phyloP scores from a whole-genome alignment of 2,113 vertebrate genomes.

The Zosterops borbonicus region DNA sequence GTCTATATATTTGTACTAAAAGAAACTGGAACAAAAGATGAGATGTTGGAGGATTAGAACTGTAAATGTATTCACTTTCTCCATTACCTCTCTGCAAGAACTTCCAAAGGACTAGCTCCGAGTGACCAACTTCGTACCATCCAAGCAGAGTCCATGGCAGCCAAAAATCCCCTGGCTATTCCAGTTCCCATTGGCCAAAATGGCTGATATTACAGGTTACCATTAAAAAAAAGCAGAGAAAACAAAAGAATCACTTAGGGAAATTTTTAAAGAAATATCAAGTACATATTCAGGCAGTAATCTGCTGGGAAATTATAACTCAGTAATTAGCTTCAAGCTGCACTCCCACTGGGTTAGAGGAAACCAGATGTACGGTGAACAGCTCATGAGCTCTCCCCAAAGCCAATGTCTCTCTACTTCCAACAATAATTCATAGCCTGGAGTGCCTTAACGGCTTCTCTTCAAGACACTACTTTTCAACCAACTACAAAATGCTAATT shows the following conservation, averaged over 20 bases:
- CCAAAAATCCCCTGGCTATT: slow-evolving; percentile 95
- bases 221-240: not conserved
- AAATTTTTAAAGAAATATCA: not conserved
- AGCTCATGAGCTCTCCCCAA: not conserved
- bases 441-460: not conserved
- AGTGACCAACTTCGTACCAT: slow-evolving; percentile 97
- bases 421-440: not conserved
- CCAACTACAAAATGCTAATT: not conserved
- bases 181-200: slow-evolving; percentile 99
- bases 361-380: not conserved
- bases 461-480: not conserved
- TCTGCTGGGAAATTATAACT: not conserved
- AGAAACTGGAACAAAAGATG: not conserved
- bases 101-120: slow-evolving; percentile 86
- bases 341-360: not conserved
- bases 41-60: not conserved
- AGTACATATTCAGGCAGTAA: not conserved
- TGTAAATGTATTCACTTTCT: not conserved
- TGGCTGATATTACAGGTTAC: slow-evolving; percentile 72
- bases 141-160: slow-evolving; percentile 96
- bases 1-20: not conserved
- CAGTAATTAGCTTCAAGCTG: not conserved
- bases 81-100: slow-evolving; percentile 94
- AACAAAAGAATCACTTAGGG: not conserved
- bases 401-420: not conserved